Conservation (phyloP, 2,113 vertebrate genomes). For the Siniperca chuatsi region DNA sequence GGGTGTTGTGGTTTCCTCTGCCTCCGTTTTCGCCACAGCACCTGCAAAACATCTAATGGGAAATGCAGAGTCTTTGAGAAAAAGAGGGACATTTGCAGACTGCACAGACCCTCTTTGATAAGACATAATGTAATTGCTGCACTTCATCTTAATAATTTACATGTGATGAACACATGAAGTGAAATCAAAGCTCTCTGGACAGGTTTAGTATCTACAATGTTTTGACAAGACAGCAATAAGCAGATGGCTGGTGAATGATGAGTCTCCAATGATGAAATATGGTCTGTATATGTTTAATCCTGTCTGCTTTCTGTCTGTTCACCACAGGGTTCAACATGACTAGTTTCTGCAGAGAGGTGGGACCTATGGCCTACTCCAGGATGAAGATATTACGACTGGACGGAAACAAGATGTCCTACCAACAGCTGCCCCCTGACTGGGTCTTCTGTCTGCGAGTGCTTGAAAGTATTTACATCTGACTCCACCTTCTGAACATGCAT, state of each 20-base stretch:
- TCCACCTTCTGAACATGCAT: not conserved
- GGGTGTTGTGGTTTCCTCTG: slow-evolving; percentile 47
- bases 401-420: slow-evolving; percentile 79
- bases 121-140: not conserved
- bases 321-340: slow-evolving; percentile 81
- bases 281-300: not conserved
- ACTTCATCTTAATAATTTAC: not conserved
- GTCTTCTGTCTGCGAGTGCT: slow-evolving; percentile 83
- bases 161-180: slow-evolving; percentile 29
- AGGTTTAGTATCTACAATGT: slow-evolving; percentile 1
- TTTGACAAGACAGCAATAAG: slow-evolving; percentile 6
- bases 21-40: slow-evolving; percentile 46
- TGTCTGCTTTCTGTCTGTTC: slow-evolving; percentile 36
- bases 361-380: slow-evolving; percentile 80
- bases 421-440: slow-evolving; percentile 83
- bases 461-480: slow-evolving; percentile 79
- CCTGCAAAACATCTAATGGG: slow-evolving; percentile 50
- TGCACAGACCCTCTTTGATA: slow-evolving; percentile 3
- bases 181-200: slow-evolving; percentile 18
- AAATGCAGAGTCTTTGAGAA: slow-evolving; percentile 43
- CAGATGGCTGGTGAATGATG: slow-evolving; percentile 23
- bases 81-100: slow-evolving; percentile 15
- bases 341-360: slow-evolving; percentile 84
- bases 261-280: slow-evolving; percentile 2
- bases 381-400: slow-evolving; percentile 84